These are phyloP conservation scores for Barypeithes pellucidus DNA, from an alignment of 2,888 invertebrate genomes.

Conservation along the genomic window DNA sequence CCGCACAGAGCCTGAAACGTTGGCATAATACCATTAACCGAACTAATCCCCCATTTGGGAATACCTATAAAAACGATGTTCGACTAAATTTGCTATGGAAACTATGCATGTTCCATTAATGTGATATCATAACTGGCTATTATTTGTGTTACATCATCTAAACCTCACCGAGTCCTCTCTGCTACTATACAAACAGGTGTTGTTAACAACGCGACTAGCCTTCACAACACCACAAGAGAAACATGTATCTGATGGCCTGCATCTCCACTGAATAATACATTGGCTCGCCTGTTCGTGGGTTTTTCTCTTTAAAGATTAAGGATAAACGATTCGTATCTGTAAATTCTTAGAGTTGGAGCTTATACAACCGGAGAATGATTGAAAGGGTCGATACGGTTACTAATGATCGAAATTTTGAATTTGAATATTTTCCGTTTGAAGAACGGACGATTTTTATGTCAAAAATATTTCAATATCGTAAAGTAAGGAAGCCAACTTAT, in stretches of 20 bases:
- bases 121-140: no score
- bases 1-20: no score
- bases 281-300: conserved; percentile 51
- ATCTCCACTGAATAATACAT: conserved; percentile 55
- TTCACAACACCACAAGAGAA: conserved; percentile 45
- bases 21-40: no score
- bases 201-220: conserved; percentile 47
- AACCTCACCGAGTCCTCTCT: background rate
- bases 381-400: conserved; percentile 50
- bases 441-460: no score
- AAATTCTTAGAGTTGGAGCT: conserved; percentile 48
- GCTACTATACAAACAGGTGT: conserved; percentile 48
- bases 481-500: no score
- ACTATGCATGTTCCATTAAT: no score
- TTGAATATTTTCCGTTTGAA: background rate
- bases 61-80: no score
- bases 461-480: no score
- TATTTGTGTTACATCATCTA: no score
- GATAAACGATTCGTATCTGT: conserved; percentile 50
- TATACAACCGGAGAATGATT: conserved; percentile 42
- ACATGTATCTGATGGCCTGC: conserved; percentile 51
- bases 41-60: no score
- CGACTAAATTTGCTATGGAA: no score
- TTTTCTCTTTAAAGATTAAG: conserved; percentile 52
- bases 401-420: conserved; percentile 53